Evolutionary conservation across 2,888 invertebrate species (phyloP), one percentile per base, ranked within the genome.

Genomic region (Protonemura montana): DNA sequence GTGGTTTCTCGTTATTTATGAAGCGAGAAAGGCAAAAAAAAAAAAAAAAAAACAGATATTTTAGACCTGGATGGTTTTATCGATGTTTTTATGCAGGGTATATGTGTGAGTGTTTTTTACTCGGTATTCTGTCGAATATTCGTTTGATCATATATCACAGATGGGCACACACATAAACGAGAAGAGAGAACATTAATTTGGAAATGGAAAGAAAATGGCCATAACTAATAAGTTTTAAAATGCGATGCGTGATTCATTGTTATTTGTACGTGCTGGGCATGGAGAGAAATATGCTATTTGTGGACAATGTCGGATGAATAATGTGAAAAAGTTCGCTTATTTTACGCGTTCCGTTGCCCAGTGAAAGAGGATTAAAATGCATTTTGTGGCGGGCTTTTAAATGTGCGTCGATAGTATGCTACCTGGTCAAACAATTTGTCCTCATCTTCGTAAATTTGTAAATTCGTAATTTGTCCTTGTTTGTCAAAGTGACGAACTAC

Each of bases 151-250:
- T 59, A 59, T 21, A 59, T 59, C 59, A 59, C 59, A 59, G 59
- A 10, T 59, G 59, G 59, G 16, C 59, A 59, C 16, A 1, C 7
- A 3, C 21, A 59, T 21, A 59, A 59, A 59, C 59, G 21, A 21
- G 59, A 21, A 10, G 59, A 21, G 59, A 3, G 59, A 59, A 59
- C 59, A 59, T 59, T 59, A 59, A 59, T 59, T 59, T 59, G 16
- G 16, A 59, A 13, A 16, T 1, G 59, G 59, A 59, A 59, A 59
- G 59, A 59, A 59, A 59, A 59, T 59, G 21, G 59, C 21, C 59
- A 59, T 59, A 59, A 59, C 59, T 59, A 59, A 59, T 59, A 59
- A 59, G 59, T 59, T 10, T n/a, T 59, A 59, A 59, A 59, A 59
- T 59, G 59, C 59, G 59, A 21, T 59, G 16, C 16, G 21, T 59